Percentiles rank a stretch among this genome's conserved stretches.
Conservation (phyloP, 2,888 invertebrate species). For the Himalopsyche kuldschensis region DNA sequence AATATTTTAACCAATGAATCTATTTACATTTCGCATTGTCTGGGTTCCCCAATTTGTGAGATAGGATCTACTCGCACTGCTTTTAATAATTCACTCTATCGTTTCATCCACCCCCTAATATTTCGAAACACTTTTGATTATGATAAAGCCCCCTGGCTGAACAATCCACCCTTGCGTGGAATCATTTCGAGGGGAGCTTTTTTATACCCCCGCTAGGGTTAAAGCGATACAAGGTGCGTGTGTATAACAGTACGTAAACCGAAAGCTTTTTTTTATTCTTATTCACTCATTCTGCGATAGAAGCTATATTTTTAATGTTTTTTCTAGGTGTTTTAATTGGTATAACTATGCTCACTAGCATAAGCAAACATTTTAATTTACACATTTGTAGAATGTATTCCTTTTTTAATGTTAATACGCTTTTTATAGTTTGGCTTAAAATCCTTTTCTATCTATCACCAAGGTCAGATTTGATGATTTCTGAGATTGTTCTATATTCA, state of each 20-base stretch:
- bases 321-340: neutral
- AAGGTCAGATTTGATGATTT: too few relatives aligned
- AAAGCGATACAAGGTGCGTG: neutral
- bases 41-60: neutral
- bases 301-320: neutral
- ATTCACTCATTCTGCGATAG: neutral
- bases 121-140: slow-evolving; percentile 37
- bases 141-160: slow-evolving; percentile 31
- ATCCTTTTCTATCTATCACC: too few relatives aligned
- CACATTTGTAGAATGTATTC: too few relatives aligned
- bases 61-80: neutral
- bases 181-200: neutral
- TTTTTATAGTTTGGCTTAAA: too few relatives aligned
- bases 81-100: slow-evolving; percentile 39
- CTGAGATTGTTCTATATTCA: too few relatives aligned
- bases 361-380: neutral
- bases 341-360: neutral
- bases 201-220: neutral
- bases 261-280: neutral
- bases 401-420: too few relatives aligned
- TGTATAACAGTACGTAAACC: neutral
- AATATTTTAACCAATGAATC: neutral
- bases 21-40: neutral
- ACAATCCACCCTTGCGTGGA: neutral
- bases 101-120: slow-evolving; percentile 32